Evolutionary conservation across 2,113 vertebrate species (phyloP).

Genomic region (Nothobranchius kuhntae): DNA sequence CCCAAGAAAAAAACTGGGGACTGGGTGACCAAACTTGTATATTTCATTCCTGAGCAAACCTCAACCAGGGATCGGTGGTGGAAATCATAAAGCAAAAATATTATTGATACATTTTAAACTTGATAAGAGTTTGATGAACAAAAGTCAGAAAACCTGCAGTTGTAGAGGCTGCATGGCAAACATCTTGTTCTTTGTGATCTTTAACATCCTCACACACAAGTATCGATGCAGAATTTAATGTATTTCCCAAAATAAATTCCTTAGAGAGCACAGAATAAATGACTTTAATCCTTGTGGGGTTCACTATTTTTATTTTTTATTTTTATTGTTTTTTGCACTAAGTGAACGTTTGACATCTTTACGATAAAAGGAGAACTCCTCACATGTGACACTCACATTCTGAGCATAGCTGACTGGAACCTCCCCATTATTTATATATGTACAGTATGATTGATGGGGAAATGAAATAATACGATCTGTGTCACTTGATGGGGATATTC

Average conservation of each 20-base stretch:
- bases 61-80: no score
- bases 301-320: neutral
- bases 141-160: no score
- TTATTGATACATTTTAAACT: no score
- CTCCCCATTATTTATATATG: conserved; percentile 63
- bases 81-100: no score
- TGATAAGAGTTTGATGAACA: no score
- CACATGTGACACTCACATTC: conserved; percentile 29
- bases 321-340: neutral
- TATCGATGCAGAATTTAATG: conserved; percentile 17
- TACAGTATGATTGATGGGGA: conserved; percentile 70
- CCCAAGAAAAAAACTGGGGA: no score
- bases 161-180: no score
- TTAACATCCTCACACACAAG: neutral
- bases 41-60: no score
- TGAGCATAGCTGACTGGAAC: conserved; percentile 42
- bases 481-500: conserved; percentile 72
- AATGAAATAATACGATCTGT: conserved; percentile 57
- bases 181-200: no score
- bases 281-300: conserved; percentile 1
- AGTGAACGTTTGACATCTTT: neutral
- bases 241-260: conserved; percentile 34
- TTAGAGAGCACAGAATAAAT: conserved; percentile 19
- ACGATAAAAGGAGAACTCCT: conserved; percentile 13
- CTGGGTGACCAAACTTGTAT: no score